Conservation (phyloP, 2,113 vertebrate species). For the Salvelinus fontinalis region DNA sequence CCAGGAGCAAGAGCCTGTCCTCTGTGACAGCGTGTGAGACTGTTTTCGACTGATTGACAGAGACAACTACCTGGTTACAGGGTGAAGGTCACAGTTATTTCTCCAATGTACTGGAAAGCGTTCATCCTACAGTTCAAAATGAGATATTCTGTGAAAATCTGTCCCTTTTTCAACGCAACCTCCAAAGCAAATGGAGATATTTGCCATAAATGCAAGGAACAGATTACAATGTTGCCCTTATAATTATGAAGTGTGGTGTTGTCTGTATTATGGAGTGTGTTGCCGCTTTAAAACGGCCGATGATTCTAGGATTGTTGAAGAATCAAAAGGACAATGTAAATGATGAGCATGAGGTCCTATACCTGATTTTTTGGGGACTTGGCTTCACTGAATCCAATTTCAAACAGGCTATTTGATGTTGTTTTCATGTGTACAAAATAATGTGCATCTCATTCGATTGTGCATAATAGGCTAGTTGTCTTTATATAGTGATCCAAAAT, state of each 20-base stretch:
- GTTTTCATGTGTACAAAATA: neutral
- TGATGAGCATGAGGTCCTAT: neutral
- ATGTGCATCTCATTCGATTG: neutral
- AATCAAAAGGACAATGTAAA: neutral
- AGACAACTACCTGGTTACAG: neutral
- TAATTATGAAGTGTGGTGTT: no score
- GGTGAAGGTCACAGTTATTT: neutral
- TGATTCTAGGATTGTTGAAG: neutral
- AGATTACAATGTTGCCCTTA: neutral
- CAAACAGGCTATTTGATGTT: neutral
- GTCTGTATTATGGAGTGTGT: no score
- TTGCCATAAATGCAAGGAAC: no score
- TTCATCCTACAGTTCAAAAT: neutral
- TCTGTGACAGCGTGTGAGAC: constrained; percentile 53
- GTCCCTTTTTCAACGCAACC: neutral
- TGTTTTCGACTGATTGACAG: constrained; percentile 33
- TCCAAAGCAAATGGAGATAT: no score
- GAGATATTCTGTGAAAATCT: neutral
- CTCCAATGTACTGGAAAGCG: neutral
- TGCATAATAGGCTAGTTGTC: neutral
- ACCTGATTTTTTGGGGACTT: neutral
- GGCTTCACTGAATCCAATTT: neutral
- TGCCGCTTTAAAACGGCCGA: neutral
- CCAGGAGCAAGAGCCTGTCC: constrained; percentile 45
- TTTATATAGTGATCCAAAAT: neutral